Evolutionary conservation across 2,113 vertebrate species (phyloP).

Genomic region (Poeciliopsis turrubarensis): DNA sequence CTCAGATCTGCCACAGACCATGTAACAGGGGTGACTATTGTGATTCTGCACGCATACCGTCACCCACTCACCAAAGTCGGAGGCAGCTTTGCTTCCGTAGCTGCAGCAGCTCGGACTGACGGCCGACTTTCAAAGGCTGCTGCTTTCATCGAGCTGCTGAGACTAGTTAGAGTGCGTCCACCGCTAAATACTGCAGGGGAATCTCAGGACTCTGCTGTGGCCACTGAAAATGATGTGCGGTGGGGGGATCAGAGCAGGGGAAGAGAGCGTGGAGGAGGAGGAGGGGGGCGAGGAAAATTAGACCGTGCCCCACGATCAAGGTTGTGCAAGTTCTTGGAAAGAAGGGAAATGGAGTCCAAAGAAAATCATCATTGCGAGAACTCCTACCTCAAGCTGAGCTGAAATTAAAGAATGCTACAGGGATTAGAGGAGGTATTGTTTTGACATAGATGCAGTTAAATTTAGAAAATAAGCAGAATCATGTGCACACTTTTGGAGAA

Average conservation of each 20-base stretch:
- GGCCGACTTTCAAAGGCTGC: constrained; percentile 59
- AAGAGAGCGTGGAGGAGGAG: neutral
- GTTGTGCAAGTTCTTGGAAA: constrained; percentile 53
- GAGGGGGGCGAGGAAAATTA: neutral
- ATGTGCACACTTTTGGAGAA: constrained; percentile 17
- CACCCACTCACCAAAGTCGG: constrained; percentile 43
- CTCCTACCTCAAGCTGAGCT: constrained; percentile 9
- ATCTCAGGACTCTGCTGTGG: constrained; percentile 63
- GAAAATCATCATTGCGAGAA: constrained; percentile 18
- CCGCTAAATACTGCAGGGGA: constrained; percentile 62
- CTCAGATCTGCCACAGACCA: constrained; percentile 60
- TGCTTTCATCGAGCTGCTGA: constrained; percentile 55
- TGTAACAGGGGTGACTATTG: constrained; percentile 72
- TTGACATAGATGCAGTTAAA: constrained; percentile 8
- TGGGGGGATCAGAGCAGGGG: constrained; percentile 48
- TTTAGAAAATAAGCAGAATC: constrained; percentile 10
- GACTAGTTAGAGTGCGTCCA: constrained; percentile 52
- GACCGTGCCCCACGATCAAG: constrained; percentile 35
- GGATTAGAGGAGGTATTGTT: constrained; percentile 17
- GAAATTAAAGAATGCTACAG: neutral
- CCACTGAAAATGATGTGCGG: constrained; percentile 60
- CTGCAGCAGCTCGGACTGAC: constrained; percentile 49
- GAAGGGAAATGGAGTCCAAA: constrained; percentile 7
- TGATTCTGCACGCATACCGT: constrained; percentile 75
- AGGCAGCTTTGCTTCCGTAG: constrained; percentile 34